phyloP scores from a whole-genome alignment of 2,113 vertebrate genomes.

The Varanus komodoensis region DNA sequence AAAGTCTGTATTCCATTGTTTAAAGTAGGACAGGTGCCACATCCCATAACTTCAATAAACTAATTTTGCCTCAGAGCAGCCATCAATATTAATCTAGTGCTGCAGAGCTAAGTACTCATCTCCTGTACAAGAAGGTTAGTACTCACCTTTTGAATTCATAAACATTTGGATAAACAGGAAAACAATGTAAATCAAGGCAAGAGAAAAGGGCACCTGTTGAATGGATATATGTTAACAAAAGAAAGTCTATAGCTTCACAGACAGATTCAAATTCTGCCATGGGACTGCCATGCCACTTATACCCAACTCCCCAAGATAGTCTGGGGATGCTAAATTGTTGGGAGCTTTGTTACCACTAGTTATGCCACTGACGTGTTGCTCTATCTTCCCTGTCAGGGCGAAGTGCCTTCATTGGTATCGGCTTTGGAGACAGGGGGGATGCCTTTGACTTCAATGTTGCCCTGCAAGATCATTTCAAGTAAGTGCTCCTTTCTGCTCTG shows the following conservation, averaged over 20 bases:
- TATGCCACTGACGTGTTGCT: not conserved
- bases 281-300: too few relatives aligned
- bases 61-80: not conserved
- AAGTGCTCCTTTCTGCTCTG: slow-evolving; percentile 59
- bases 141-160: not conserved
- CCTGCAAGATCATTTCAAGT: slow-evolving; percentile 99
- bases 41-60: not conserved
- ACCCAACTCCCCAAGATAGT: not conserved
- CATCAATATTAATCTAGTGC: not conserved
- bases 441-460: slow-evolving; percentile 99
- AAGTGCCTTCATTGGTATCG: slow-evolving; percentile 96
- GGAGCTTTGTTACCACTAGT: not conserved
- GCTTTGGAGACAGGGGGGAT: slow-evolving; percentile 94
- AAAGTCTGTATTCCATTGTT: not conserved
- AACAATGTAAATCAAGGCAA: not conserved
- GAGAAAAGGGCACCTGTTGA: not conserved
- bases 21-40: not conserved
- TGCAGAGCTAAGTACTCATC: not conserved
- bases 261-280: not conserved
- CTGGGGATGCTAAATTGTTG: too few relatives aligned
- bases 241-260: not conserved
- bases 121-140: not conserved
- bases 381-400: slow-evolving; percentile 80
- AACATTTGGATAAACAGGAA: not conserved
- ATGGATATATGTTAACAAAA: not conserved